phyloP scores from a whole-genome alignment of 2,113 vertebrate species.

The Charina bottae region DNA sequence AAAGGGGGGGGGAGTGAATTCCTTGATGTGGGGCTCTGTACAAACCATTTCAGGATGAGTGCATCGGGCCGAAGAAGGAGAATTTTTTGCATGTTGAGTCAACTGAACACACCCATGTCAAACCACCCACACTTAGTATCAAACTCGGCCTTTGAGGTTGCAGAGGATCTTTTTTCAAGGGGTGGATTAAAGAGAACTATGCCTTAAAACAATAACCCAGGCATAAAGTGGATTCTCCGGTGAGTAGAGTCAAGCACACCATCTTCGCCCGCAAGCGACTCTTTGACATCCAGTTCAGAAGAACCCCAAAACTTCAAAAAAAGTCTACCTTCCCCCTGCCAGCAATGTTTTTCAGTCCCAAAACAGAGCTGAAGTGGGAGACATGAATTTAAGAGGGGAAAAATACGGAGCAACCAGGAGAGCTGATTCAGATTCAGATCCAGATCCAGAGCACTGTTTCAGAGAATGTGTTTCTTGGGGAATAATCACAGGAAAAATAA shows the following conservation, averaged over 20 bases:
- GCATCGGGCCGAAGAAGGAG: background rate
- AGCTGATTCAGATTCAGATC: background rate
- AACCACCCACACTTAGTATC: background rate
- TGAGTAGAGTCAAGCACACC: background rate
- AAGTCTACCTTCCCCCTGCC: background rate
- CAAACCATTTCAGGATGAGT: background rate
- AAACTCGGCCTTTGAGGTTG: background rate
- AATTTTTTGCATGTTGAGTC: background rate
- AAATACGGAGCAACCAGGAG: background rate
- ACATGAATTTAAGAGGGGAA: background rate
- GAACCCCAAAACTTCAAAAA: background rate
- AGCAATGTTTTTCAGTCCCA: background rate
- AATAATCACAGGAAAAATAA: background rate
- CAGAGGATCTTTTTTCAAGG: background rate
- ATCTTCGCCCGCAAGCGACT: background rate
- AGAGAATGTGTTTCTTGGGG: background rate
- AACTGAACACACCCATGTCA: background rate
- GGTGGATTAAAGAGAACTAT: background rate
- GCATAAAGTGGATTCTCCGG: background rate
- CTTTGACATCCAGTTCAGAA: background rate
- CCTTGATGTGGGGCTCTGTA: background rate
- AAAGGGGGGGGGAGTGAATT: background rate
- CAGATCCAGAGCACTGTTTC: background rate
- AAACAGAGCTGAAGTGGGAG: background rate
- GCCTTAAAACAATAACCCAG: background rate